Percentiles rank a stretch among this genome's conserved stretches.
These are phyloP conservation scores for Nomada fabriciana DNA, from an alignment of 2,888 invertebrate genomes.

Conservation along the genomic window DNA sequence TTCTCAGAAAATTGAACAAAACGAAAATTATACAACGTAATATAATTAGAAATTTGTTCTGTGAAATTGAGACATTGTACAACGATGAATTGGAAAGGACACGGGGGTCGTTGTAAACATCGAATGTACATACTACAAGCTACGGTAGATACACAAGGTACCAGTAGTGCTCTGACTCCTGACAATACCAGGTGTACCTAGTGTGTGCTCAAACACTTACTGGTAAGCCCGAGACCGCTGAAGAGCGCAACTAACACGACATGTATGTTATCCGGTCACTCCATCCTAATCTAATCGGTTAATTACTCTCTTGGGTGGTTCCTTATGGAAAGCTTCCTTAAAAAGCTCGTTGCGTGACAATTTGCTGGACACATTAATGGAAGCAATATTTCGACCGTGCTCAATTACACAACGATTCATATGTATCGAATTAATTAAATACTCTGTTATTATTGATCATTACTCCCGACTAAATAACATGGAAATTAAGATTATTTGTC, in stretches of 20 bases:
- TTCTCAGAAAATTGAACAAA: too few species aligned
- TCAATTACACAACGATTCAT: slow-evolving; percentile 15
- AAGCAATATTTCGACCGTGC: not conserved
- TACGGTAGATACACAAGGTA: slow-evolving; percentile 4
- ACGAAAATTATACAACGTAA: too few species aligned
- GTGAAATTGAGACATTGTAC: not conserved
- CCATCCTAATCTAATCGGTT: slow-evolving; percentile 33
- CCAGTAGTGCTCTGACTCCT: slow-evolving; percentile 43
- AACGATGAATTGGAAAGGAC: not conserved
- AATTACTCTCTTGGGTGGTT: slow-evolving; percentile 19
- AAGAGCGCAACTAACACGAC: slow-evolving; percentile 45
- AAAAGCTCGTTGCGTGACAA: slow-evolving; percentile 8
- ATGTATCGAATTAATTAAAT: slow-evolving; percentile 16
- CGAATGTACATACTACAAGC: slow-evolving; percentile 16
- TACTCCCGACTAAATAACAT: not conserved
- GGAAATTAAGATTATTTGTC: too few species aligned
- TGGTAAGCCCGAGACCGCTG: slow-evolving; percentile 45
- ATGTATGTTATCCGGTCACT: not conserved
- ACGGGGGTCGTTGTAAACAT: slow-evolving; percentile 27
- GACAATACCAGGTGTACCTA: slow-evolving; percentile 39
- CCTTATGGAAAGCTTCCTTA: not conserved
- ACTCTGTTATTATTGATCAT: not conserved
- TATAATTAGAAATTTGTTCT: not conserved
- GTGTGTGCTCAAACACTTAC: slow-evolving; percentile 59
- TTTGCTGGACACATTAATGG: not conserved